Evolutionary conservation across 2,888 invertebrate genomes (phyloP), one percentile per base, ranked within the genome.

Genomic region (Tuberolachnus salignus): DNA sequence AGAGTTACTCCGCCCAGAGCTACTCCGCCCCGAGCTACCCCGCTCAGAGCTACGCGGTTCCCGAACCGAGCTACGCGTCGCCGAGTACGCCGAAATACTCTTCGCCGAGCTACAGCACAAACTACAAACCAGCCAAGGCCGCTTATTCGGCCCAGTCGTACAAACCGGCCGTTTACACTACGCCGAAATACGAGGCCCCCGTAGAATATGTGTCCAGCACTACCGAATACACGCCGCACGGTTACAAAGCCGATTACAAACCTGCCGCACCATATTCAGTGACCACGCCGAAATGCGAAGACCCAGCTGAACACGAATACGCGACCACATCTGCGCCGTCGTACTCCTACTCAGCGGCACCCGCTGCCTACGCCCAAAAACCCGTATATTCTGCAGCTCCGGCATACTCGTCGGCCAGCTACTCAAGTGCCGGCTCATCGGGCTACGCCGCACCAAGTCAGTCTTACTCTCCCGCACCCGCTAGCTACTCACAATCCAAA

Each of bases 91-190:
- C 66, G 1, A 78, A 78, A 61, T 78, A 78, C 69, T 51, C 67
- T 11, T 69, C 78, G n/a, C 23, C 78, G 1, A 69, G 51, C 23
- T 78, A 78, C 49, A 67, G 4, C 14, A 59, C 8, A 49, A 49
- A 21, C 26, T 78, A 78, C 69, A 78, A 78, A 14, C 66, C 78
- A 59, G 59, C 66, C 21, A 64, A 81, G 49, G 19, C 71, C 26
- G 63, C 82, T 19, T 70, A 71, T 53, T 42, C 80, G 23, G 83
- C 23, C 72, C 74, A 53, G 63, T 80, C 75, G 21, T 64, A 69
- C 63, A 71, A 57, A 19, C 78, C 78, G 1, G 69, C 69, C 9
- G 69, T 49, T 3, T 81, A 74, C 67, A 61, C 80, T 2, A 75
- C 74, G 11, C 74, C 80, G 13, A 69, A 59, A 42, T 78, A 78